These are phyloP conservation scores for Bombus fervidus DNA, from an alignment of 1,140 invertebrate species.

Conservation along the genomic window DNA sequence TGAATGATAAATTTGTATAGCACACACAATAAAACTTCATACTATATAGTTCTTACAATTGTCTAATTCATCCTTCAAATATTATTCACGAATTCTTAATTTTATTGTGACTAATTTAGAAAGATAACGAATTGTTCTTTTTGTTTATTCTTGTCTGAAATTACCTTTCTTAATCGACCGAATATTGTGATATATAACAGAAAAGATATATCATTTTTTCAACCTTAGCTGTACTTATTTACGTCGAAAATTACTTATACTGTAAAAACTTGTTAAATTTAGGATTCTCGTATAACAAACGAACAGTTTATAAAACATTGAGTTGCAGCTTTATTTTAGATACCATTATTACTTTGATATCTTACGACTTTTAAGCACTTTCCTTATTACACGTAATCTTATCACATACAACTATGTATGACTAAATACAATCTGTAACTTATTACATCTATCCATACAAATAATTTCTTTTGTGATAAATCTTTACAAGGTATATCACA, in stretches of 20 bases:
- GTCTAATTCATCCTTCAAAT: background rate
- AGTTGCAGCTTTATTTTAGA: slow-evolving; percentile 49
- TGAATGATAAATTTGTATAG: background rate
- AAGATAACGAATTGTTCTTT: background rate
- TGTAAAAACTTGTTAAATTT: slow-evolving; percentile 52
- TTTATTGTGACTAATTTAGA: background rate
- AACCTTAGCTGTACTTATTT: slow-evolving; percentile 61
- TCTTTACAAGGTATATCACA: slow-evolving; percentile 37
- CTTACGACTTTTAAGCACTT: slow-evolving; percentile 54
- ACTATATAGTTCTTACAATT: slow-evolving; percentile 1
- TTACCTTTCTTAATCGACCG: background rate
- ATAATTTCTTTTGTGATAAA: slow-evolving; percentile 42
- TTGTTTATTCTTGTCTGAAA: background rate
- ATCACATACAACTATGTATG: slow-evolving; percentile 54
- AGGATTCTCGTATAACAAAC: slow-evolving; percentile 50
- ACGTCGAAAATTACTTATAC: slow-evolving; percentile 53
- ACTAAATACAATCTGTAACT: slow-evolving; percentile 53
- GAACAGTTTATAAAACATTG: slow-evolving; percentile 52
- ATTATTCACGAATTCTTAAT: background rate
- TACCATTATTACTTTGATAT: slow-evolving; percentile 49
- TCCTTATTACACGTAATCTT: slow-evolving; percentile 47
- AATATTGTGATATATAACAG: slow-evolving; percentile 20
- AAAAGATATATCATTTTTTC: slow-evolving; percentile 16
- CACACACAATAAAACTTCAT: background rate
- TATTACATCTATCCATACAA: slow-evolving; percentile 49